These are phyloP conservation scores for Luffia ferchaultella DNA, from an alignment of 2,888 invertebrate species.

Conservation along the genomic window DNA sequence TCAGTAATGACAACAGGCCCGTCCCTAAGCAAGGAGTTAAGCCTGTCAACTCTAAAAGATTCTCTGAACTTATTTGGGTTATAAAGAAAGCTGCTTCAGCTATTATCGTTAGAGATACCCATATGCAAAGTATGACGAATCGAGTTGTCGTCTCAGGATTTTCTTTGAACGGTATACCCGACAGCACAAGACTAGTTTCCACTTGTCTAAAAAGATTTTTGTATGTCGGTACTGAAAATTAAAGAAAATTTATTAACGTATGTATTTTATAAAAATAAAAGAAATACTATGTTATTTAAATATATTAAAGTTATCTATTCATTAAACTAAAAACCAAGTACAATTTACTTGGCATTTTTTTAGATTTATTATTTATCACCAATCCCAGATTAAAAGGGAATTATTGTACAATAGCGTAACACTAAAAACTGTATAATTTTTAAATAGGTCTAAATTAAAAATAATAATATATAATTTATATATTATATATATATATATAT, in stretches of 20 bases:
- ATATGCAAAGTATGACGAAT: slow-evolving; percentile 1
- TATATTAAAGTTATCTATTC: no score
- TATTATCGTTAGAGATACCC: slow-evolving; percentile 1
- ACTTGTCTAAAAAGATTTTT: slow-evolving; percentile 6
- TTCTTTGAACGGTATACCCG: slow-evolving; percentile 6
- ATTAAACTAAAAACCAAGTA: no score
- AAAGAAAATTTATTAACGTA: not conserved
- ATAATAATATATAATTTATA: no score
- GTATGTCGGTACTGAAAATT: not conserved
- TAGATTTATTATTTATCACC: no score
- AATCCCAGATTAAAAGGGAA: no score
- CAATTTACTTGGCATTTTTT: no score
- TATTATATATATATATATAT: no score
- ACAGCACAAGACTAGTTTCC: slow-evolving; percentile 1
- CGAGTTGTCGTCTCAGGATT: not conserved
- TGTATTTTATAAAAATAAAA: no score
- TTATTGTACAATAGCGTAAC: no score
- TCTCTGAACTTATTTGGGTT: slow-evolving; percentile 1
- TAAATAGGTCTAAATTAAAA: no score
- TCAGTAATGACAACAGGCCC: not conserved
- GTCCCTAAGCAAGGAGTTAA: slow-evolving; percentile 4
- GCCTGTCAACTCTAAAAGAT: slow-evolving; percentile 6
- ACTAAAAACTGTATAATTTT: no score
- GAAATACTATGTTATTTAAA: no score
- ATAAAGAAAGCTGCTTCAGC: slow-evolving; percentile 5